Conservation (phyloP, 2,113 vertebrate genomes). For the Lethenteron camtschaticum region DNA sequence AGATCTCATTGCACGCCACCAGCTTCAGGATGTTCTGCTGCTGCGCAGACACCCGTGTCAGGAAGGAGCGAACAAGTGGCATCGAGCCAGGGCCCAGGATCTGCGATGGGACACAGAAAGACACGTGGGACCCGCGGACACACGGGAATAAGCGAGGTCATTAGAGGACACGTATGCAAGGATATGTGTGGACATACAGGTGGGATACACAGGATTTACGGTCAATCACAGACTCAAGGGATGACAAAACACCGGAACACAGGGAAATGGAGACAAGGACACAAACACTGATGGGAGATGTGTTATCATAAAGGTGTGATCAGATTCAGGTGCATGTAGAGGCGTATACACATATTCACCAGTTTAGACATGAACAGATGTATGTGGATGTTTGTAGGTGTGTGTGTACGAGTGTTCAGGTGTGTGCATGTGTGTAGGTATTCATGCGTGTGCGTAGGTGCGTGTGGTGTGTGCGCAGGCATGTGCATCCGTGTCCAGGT, state of each 20-base stretch:
- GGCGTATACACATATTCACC: no score
- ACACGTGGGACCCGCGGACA: constrained; percentile 3
- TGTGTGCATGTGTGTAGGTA: no score
- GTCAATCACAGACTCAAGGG: no score
- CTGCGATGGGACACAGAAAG: constrained; percentile 21
- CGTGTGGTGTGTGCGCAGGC: no score
- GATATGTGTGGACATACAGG: constrained; percentile 4
- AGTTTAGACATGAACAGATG: no score
- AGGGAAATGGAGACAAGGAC: background rate
- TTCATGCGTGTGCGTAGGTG: no score
- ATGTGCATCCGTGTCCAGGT: no score
- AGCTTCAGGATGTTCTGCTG: constrained; percentile 97
- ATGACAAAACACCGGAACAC: no score
- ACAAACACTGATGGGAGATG: background rate
- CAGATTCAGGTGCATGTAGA: no score
- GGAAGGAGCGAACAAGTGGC: constrained; percentile 50
- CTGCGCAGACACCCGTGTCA: constrained; percentile 68
- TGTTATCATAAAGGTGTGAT: no score
- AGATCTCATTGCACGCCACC: constrained; percentile 94
- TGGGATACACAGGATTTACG: constrained; percentile 4
- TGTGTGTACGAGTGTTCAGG: no score
- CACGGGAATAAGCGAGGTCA: constrained; percentile 11
- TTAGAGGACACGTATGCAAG: background rate
- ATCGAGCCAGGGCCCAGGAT: constrained; percentile 55
- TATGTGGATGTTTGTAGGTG: no score